These are phyloP conservation scores for Leptopilina clavipes DNA, from an alignment of 1,140 invertebrate genomes.

Conservation along the genomic window DNA sequence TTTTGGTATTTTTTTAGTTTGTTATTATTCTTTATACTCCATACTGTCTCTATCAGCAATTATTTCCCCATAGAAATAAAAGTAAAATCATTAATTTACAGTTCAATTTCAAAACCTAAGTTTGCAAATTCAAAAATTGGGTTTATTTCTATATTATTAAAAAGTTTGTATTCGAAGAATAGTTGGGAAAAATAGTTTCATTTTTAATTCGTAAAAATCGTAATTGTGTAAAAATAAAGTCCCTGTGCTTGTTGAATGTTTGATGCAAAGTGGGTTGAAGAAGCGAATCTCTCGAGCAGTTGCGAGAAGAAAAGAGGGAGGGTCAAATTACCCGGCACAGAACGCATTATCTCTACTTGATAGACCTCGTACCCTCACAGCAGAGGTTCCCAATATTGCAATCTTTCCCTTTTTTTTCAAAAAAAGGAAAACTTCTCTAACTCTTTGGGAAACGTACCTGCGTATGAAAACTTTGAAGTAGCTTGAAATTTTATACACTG, in stretches of 20 bases:
- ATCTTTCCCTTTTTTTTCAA: conserved; percentile 2
- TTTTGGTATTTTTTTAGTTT: too few relatives aligned
- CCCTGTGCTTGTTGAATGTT: conserved; percentile 28
- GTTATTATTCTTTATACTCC: too few relatives aligned
- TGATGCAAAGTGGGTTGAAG: conserved; percentile 52
- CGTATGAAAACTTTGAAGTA: not conserved
- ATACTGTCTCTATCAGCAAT: too few relatives aligned
- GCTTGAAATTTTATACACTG: not conserved
- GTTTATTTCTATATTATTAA: too few relatives aligned
- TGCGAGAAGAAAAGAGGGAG: conserved; percentile 40
- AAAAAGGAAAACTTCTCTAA: conserved; percentile 1
- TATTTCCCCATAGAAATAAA: too few relatives aligned
- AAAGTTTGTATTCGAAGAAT: too few relatives aligned
- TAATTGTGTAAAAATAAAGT: conserved; percentile 42
- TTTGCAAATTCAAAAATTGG: too few relatives aligned
- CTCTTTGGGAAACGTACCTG: conserved; percentile 22
- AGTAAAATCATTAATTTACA: too few relatives aligned
- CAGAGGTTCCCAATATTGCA: conserved; percentile 59
- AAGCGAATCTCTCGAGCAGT: conserved; percentile 42
- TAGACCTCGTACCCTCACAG: conserved; percentile 57
- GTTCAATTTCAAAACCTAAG: too few relatives aligned
- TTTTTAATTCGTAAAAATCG: conserved; percentile 41
- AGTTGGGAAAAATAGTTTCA: too few relatives aligned
- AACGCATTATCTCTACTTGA: conserved; percentile 73
- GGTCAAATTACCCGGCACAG: conserved; percentile 71